Evolutionary conservation across 1,140 invertebrate species (phyloP).

Genomic region (Conus betulinus): DNA sequence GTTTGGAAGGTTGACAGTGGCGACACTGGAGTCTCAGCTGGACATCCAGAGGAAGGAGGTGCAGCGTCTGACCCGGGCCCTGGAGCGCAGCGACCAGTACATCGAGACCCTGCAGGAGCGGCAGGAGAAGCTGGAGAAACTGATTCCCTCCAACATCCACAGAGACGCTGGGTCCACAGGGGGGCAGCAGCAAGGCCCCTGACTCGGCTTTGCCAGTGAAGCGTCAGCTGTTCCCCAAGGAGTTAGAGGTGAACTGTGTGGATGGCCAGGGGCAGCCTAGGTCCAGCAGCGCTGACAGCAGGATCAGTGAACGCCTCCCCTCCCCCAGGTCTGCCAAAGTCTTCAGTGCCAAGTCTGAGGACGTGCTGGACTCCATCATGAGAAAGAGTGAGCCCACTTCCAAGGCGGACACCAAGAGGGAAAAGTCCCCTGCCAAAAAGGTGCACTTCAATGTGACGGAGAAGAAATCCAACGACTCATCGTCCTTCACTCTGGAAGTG

Average conservation of each 20-base stretch:
- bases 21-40: slow-evolving; percentile 71
- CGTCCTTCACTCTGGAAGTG: slow-evolving; percentile 69
- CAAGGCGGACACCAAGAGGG: slow-evolving; percentile 29
- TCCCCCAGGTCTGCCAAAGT: neutral
- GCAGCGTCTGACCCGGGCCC: slow-evolving; percentile 67
- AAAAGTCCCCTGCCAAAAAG: slow-evolving; percentile 51
- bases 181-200: neutral
- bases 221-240: neutral
- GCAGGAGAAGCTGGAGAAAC: neutral
- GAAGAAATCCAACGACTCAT: slow-evolving; percentile 48
- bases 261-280: neutral
- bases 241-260: neutral
- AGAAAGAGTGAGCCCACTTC: neutral
- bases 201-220: neutral
- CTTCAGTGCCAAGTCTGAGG: neutral
- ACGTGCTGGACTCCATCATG: slow-evolving; percentile 13
- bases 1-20: slow-evolving; percentile 71
- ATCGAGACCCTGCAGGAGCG: slow-evolving; percentile 70
- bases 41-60: slow-evolving; percentile 71
- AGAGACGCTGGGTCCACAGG: too few species aligned
- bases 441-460: slow-evolving; percentile 59
- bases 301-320: neutral
- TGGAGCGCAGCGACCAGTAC: slow-evolving; percentile 72
- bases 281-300: neutral
- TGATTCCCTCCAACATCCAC: neutral